Evolutionary conservation across 2,888 invertebrate genomes (phyloP).

Genomic region (Matsumyia berberina): DNA sequence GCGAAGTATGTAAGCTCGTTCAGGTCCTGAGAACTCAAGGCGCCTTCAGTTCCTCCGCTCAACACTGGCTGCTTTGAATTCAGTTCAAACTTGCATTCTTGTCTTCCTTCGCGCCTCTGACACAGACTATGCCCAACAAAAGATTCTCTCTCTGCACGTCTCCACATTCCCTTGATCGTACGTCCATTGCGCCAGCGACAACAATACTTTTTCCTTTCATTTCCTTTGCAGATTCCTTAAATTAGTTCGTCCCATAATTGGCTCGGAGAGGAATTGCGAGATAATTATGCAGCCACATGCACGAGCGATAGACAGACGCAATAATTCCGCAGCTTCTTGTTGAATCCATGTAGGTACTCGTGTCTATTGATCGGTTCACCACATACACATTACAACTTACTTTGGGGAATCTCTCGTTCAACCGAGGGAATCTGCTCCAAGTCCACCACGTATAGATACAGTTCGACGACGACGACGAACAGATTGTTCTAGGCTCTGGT

Average conservation of each 20-base stretch:
- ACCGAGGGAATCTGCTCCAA: slow-evolving; percentile 29
- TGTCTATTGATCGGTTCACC: slow-evolving; percentile 35
- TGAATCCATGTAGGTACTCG: not conserved
- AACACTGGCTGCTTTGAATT: too few relatives aligned
- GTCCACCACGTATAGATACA: slow-evolving; percentile 49
- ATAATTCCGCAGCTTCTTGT: slow-evolving; percentile 57
- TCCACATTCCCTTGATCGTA: too few relatives aligned
- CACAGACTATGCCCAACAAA: too few relatives aligned
- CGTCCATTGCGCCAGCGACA: slow-evolving; percentile 13
- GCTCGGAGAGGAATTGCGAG: slow-evolving; percentile 50
- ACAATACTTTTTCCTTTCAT: slow-evolving; percentile 42
- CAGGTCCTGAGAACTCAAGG: too few relatives aligned
- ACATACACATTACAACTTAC: slow-evolving; percentile 54
- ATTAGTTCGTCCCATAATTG: slow-evolving; percentile 69
- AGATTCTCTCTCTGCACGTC: too few relatives aligned
- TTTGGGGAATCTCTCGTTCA: slow-evolving; percentile 42
- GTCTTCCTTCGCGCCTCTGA: too few relatives aligned
- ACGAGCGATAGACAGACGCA: slow-evolving; percentile 38
- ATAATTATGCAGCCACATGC: slow-evolving; percentile 54
- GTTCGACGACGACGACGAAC: slow-evolving; percentile 14
- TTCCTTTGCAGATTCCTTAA: slow-evolving; percentile 56
- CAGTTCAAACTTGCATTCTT: too few relatives aligned
- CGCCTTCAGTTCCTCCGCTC: too few relatives aligned
- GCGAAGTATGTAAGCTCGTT: too few relatives aligned
- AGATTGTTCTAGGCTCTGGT: slow-evolving; percentile 56